Base-by-base conservation (phyloP, 2,113 vertebrate species). In the Hiodon tergisus region DNA sequence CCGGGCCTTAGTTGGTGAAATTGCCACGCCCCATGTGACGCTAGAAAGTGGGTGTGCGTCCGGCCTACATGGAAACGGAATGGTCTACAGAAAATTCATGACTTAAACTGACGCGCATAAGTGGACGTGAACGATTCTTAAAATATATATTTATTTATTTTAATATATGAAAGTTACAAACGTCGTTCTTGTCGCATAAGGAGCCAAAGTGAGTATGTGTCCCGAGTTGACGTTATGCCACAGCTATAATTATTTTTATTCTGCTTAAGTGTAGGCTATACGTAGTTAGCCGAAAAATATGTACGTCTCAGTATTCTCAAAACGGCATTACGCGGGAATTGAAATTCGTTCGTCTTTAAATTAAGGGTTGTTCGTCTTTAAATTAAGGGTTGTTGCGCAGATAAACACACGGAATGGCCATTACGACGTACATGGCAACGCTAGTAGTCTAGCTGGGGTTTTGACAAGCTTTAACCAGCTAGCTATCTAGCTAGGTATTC, bases 21-120 rank as follows among this genome's bases (percentile, higher is more conserved):
- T 31, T 47, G 10, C 52, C 57, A n/a, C 2, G 8, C 71, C 53
- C 17, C 16, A 48, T 17, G 3, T 66, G 51, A 31, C 72, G 63
- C 10, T 10, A 13, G 6, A 3, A 59, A 68, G 57, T 31, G 67
- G 68, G 78, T 7, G 69, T 71, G 72, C 10, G 52, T 58, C 61
- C 61, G 81, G 74, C 78, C 78, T 78, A 31, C 67, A 67, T 71
- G 72, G 78, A 80, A 53, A 53, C 75, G 57, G 70, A 81, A 72
- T 78, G 78, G 13, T 47, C 46, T 17, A 10, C 14, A 48, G 52
- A 55, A 13, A n/a, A 2, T 48, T 4, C 31, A 53, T 7, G 13
- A 31, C 48, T 58, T 31, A 31, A 31, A 31, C 31, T 31, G 31
- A 31, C 31, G 31, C 31, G 59, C 13, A 46, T 54, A 61, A 59